Evolutionary conservation across 2,113 vertebrate species (phyloP), one percentile per base, ranked within the genome.

Genomic region (Clinocottus analis): DNA sequence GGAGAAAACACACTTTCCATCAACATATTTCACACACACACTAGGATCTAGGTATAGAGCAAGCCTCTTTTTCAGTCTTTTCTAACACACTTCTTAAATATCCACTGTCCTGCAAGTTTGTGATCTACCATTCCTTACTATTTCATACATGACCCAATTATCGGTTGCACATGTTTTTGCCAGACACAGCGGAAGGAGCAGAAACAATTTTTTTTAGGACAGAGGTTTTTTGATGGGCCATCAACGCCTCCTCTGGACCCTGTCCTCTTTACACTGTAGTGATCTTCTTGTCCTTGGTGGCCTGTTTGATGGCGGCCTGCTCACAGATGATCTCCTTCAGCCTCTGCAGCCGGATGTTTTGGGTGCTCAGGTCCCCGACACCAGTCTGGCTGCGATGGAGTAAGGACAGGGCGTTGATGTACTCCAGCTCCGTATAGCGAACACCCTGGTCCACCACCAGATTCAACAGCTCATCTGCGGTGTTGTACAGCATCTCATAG

Each of bases 401-500:
- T 47, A 99, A 92, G 37, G 96, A 97, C 84, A 99, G 92, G 23
- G 98, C 98, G 0, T 99, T 97, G 91, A 97, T 98, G 93, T 99
- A 99, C 83, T 99, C 98, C 91, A 99, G 95, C 94, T 99, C 98
- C 0, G 97, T 97, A 95, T 99, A 99, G 85, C 97, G 97, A 71
- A 99, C 97, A 0, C 98, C 98, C 90, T 99, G 98, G 87, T 99
- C 98, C 94, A 99, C 98, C 91, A 99, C 96, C 68, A 99, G 96
- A 91, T 98, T 98, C 80, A 99, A 93, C 80, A 99, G 95, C 95
- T 99, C 98, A 0, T 99, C 98, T 0, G 97, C 96, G 0, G 96
- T 96, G 95, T 99, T 99, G 95, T 99, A 99, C 67, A 99, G 93
- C 97, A 99, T 99, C 95, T 99, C 98, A 0, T 99, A 99, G 71